A percentile compares a stretch with the other conserved stretches of the same genome.
phyloP scores from a whole-genome alignment of 1,140 invertebrate species.

The Lasioglossum albipes region DNA sequence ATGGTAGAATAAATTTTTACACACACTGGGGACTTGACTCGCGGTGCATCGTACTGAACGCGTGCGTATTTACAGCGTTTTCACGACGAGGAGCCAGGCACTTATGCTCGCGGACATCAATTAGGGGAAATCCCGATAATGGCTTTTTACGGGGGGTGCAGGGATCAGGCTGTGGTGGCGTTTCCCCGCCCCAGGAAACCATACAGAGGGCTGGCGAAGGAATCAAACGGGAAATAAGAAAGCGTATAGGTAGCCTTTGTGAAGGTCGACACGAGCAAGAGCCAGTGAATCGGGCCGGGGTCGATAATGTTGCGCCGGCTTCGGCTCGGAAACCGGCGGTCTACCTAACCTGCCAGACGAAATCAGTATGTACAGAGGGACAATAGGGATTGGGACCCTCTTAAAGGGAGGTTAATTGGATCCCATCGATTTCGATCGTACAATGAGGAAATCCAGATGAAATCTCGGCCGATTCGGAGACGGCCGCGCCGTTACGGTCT shows the following conservation, averaged over 20 bases:
- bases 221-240: conserved; percentile 68
- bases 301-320: conserved; percentile 50
- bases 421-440: conserved; percentile 71
- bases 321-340: conserved; percentile 20
- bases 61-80: not conserved
- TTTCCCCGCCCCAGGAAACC: conserved; percentile 16
- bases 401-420: conserved; percentile 73
- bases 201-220: conserved; percentile 37
- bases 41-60: too few species aligned
- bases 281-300: conserved; percentile 31
- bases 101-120: conserved; percentile 61
- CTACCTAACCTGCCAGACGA: conserved; percentile 22
- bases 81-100: not conserved
- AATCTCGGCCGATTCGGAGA: conserved; percentile 55
- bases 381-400: conserved; percentile 65
- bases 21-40: too few species aligned
- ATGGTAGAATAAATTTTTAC: too few species aligned
- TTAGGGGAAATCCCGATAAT: conserved; percentile 71
- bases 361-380: conserved; percentile 65
- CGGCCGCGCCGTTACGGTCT: conserved; percentile 49
- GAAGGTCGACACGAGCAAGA: conserved; percentile 11
- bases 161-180: not conserved
- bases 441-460: conserved; percentile 62
- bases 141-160: conserved; percentile 51
- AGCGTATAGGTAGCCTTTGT: conserved; percentile 52